Evolutionary conservation across 2,888 invertebrate genomes (phyloP).

Genomic region (Synergus gifuensis): DNA sequence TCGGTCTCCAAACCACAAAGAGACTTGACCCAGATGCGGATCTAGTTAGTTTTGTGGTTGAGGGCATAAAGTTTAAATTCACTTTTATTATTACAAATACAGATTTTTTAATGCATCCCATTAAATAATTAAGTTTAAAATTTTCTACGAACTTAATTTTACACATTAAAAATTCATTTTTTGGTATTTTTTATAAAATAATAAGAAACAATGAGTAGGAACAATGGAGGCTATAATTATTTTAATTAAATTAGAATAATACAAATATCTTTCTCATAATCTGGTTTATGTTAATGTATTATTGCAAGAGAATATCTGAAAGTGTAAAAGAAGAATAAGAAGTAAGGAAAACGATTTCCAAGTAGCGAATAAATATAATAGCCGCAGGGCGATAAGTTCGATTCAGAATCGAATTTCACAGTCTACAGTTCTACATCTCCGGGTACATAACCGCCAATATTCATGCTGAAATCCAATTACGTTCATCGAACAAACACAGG

Average conservation of each 20-base stretch:
- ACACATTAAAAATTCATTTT: too few relatives aligned
- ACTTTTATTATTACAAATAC: neutral
- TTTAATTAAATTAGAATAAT: neutral
- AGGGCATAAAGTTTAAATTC: neutral
- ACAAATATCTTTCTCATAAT: neutral
- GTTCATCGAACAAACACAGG: constrained; percentile 65
- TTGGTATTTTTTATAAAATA: too few relatives aligned
- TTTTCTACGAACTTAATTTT: too few relatives aligned
- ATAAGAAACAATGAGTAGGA: too few relatives aligned
- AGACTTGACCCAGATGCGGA: neutral
- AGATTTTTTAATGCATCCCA: neutral
- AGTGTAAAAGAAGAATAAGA: neutral
- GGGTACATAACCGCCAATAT: constrained; percentile 25
- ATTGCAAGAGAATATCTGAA: neutral
- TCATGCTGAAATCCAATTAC: constrained; percentile 69
- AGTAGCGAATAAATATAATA: constrained; percentile 29
- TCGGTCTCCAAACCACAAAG: neutral
- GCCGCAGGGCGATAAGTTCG: constrained; percentile 23
- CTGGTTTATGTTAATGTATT: neutral
- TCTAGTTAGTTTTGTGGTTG: neutral
- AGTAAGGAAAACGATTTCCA: neutral
- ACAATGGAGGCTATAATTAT: too few relatives aligned
- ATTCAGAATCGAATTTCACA: constrained; percentile 35
- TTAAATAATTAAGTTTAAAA: neutral
- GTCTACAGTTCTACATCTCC: constrained; percentile 32